Base-by-base conservation (phyloP, 2,797 vertebrate genomes). In the Ctenochaetus hawaiiensis region DNA sequence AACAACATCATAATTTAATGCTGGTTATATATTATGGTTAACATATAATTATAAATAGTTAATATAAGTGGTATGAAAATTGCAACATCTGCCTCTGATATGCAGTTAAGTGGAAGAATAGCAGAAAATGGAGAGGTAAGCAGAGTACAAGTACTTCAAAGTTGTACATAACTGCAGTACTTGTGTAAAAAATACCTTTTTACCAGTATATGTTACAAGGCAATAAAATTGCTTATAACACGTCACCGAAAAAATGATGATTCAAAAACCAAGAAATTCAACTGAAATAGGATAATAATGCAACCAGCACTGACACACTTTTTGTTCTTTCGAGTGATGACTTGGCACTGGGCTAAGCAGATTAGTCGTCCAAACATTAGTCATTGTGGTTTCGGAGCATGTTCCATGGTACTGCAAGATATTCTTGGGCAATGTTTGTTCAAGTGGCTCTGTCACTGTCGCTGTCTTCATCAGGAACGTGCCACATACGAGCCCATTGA, bases 391-490 rank as follows among this genome's bases (percentile, higher is more conserved):
- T 56, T 37, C 18, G 8, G 7, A 64, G 47, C 44, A 12, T 20
- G 13, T 54, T 17, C 44, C 34, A 72, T 5, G 43, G 17, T 12
- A 11, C n/a, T 23, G 30, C 8, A 18, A 60, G 10, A 65, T n/a
- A 23, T 61, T n/a, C 22, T 43, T 18, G 14, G 58, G 65, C 47
- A 41, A 22, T 8, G 5, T 16, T 57, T 67, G 34, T 66, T 6
- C 47, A 18, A 44, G 52, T 34, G 43, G 0, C 22, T 26, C 23
- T 34, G 26, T 67, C 52, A 51, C 1, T 41, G 49, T 48, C 52
- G 2, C 17, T 11, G 16, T 59, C 49, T 10, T 14, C 3, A 1
- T 60, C 49, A 67, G 58, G 34, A 71, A 76, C 20, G 52, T 77
- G 49, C n/a, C 64, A 62, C 57, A 61, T 41, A 45, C 52, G 57